Evolutionary conservation across 2,888 invertebrate species (phyloP).

Genomic region (Drosophila mimetica): DNA sequence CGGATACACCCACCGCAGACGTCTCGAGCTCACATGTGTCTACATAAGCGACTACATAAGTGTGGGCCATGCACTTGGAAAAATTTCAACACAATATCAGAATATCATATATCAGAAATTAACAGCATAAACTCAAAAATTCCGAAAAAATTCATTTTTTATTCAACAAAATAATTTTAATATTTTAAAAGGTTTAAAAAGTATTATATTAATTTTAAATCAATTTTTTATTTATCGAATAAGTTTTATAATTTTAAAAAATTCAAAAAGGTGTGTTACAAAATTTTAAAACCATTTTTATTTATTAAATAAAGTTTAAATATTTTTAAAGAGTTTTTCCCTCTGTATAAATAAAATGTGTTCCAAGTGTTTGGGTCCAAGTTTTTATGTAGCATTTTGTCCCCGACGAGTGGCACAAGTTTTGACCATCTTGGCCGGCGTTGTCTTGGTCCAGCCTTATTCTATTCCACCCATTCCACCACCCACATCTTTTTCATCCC

Average conservation of each 20-base stretch:
- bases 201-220: no score
- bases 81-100: neutral
- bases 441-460: constrained; percentile 19
- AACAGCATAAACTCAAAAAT: no score
- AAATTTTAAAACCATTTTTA: no score
- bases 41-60: constrained; percentile 19
- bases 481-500: constrained; percentile 9
- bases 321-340: neutral
- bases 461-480: constrained; percentile 14
- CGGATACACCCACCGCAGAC: constrained; percentile 41
- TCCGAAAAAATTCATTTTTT: no score
- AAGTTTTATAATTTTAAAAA: no score
- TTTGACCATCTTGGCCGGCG: constrained; percentile 41
- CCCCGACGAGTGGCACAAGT: constrained; percentile 27
- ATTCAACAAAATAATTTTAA: no score
- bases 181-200: no score
- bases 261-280: no score
- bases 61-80: neutral
- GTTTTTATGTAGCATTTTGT: constrained; percentile 59
- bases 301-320: no score
- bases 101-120: neutral
- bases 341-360: constrained; percentile 38
- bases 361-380: constrained; percentile 51
- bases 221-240: no score
- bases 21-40: constrained; percentile 13